phyloP scores from a whole-genome alignment of 2,888 invertebrate species.

The Malthinus flaveolus region DNA sequence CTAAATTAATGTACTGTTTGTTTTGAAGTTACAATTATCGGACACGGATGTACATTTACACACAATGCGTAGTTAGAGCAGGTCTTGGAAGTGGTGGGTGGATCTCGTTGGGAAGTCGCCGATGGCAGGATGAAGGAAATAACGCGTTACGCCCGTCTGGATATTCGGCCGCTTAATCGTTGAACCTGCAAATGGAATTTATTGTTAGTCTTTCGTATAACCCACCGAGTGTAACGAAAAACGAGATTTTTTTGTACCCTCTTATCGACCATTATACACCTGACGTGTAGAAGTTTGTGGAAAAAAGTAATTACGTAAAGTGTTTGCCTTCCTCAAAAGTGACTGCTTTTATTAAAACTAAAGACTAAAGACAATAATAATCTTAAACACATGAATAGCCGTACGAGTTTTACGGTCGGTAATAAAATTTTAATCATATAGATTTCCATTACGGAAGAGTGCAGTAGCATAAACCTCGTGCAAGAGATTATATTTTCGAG shows the following conservation, averaged over 20 bases:
- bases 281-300: not conserved
- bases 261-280: conserved; percentile 2
- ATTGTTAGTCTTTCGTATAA: conserved; percentile 19
- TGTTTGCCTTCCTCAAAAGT: not conserved
- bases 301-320: conserved; percentile 1
- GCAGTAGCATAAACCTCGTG: conserved; percentile 24
- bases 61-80: conserved; percentile 48
- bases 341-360: not conserved
- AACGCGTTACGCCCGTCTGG: conserved; percentile 29
- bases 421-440: conserved; percentile 30
- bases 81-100: conserved; percentile 31
- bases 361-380: conserved; percentile 2
- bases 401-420: conserved; percentile 29
- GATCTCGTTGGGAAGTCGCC: conserved; percentile 21
- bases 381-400: conserved; percentile 20
- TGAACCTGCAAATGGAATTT: conserved; percentile 32
- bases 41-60: conserved; percentile 52
- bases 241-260: conserved; percentile 3
- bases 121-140: conserved; percentile 33
- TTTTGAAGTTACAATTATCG: conserved; percentile 51
- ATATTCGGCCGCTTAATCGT: conserved; percentile 28
- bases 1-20: conserved; percentile 49
- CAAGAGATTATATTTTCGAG: conserved; percentile 29
- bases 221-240: conserved; percentile 5
- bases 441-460: conserved; percentile 20